Percentiles rank a stretch among this genome's conserved stretches.
Conservation (phyloP, 1,140 invertebrate genomes). For the Neodiprion lecontei region DNA sequence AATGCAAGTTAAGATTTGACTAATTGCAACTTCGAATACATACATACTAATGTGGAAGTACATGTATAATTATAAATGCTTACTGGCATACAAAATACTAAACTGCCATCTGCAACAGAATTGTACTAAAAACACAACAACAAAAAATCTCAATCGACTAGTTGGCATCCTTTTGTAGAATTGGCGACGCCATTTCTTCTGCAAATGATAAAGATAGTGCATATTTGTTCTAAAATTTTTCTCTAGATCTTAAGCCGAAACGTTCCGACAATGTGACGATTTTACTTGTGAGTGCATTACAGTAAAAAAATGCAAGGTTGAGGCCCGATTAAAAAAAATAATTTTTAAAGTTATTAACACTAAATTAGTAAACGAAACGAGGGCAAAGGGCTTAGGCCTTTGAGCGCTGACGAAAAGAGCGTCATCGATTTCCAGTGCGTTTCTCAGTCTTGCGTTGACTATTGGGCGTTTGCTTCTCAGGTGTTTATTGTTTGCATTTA, state of each 20-base stretch:
- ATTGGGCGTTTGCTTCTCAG: background rate
- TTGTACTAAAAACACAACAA: background rate
- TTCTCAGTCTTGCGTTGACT: constrained; percentile 26
- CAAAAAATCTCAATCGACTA: background rate
- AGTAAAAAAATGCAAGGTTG: too few relatives aligned
- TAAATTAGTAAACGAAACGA: background rate
- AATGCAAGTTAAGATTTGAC: too few relatives aligned
- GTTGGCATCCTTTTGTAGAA: background rate
- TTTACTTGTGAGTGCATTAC: too few relatives aligned
- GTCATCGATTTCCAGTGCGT: background rate
- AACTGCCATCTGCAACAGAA: background rate
- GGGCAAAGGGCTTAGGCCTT: constrained; percentile 4
- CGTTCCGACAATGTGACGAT: too few relatives aligned
- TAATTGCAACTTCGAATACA: too few relatives aligned
- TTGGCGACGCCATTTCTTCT: too few relatives aligned
- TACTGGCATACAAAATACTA: background rate
- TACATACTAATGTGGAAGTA: too few relatives aligned
- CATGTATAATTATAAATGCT: too few relatives aligned
- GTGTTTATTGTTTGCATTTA: constrained; percentile 11
- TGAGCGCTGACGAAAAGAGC: background rate
- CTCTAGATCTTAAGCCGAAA: background rate
- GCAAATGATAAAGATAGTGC: background rate
- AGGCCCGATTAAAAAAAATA: background rate
- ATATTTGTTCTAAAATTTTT: background rate
- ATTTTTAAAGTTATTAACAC: background rate